Evolutionary conservation across 2,797 vertebrate genomes (phyloP).

Genomic region (Balearica regulorum): DNA sequence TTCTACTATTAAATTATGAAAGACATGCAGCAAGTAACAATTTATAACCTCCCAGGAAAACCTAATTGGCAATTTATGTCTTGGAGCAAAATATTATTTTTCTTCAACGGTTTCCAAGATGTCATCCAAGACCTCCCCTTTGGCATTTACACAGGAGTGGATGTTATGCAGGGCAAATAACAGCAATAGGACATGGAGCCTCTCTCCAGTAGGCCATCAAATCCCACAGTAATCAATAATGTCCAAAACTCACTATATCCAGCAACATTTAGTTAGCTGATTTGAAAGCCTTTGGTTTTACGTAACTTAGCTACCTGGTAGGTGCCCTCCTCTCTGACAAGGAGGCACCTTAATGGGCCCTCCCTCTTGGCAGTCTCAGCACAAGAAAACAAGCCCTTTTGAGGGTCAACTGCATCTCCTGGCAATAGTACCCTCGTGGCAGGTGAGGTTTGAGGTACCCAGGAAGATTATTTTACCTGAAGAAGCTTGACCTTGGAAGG

Average conservation of each 20-base stretch:
- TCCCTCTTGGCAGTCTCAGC: background rate
- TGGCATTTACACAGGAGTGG: background rate
- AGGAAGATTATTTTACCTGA: background rate
- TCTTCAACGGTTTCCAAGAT: background rate
- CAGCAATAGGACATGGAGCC: background rate
- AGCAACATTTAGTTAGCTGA: background rate
- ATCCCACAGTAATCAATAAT: background rate
- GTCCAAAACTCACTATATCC: background rate
- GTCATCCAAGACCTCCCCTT: background rate
- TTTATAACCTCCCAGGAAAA: slow-evolving; percentile 30
- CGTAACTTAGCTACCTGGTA: background rate
- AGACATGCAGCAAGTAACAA: background rate
- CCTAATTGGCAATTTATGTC: slow-evolving; percentile 5
- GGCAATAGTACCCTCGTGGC: background rate
- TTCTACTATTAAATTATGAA: slow-evolving; percentile 42
- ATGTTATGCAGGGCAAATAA: background rate
- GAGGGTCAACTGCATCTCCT: background rate
- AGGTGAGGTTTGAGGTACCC: background rate
- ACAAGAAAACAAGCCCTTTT: background rate
- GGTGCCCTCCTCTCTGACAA: background rate
- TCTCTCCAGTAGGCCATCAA: background rate
- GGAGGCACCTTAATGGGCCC: background rate
- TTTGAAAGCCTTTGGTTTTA: background rate
- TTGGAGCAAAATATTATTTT: slow-evolving; percentile 27
- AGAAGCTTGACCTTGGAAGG: background rate